Evolutionary conservation across 2,113 vertebrate genomes (phyloP).

Genomic region (Embiotoca jacksoni): DNA sequence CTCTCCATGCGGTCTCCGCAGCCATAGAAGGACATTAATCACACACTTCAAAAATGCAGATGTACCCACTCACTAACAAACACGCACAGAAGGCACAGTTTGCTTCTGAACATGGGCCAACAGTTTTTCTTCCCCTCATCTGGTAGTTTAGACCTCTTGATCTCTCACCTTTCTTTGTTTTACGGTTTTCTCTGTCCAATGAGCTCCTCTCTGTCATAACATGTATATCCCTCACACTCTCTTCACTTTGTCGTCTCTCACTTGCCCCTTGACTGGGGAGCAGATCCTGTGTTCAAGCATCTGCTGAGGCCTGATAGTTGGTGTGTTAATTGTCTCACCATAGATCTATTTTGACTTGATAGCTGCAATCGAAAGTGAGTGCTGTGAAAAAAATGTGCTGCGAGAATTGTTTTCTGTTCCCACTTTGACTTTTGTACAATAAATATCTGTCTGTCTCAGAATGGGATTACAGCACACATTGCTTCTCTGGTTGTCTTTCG

Average conservation of each 20-base stretch:
- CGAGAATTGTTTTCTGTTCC: constrained; percentile 27
- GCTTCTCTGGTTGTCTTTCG: constrained; percentile 23
- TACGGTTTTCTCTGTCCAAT: neutral
- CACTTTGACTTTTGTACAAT: neutral
- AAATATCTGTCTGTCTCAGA: constrained; percentile 10
- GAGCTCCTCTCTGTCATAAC: constrained; percentile 6
- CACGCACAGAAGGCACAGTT: constrained; percentile 7
- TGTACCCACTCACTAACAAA: constrained; percentile 25
- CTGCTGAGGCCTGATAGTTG: constrained; percentile 24
- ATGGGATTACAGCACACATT: constrained; percentile 24
- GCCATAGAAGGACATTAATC: constrained; percentile 72
- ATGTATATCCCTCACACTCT: neutral
- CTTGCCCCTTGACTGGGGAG: neutral
- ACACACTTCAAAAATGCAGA: constrained; percentile 76
- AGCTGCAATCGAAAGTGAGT: constrained; percentile 7
- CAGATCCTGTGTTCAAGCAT: constrained; percentile 21
- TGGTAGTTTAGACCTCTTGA: constrained; percentile 27
- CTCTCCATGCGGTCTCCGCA: constrained; percentile 61
- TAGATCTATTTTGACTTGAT: constrained; percentile 28
- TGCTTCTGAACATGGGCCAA: constrained; percentile 28
- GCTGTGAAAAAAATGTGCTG: constrained; percentile 6
- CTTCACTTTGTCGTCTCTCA: constrained; percentile 1
- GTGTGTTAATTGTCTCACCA: constrained; percentile 12
- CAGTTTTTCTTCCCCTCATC: constrained; percentile 10
- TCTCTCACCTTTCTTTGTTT: constrained; percentile 50